Conservation (phyloP, 2,113 vertebrate species). For the Alaudala cheleensis region DNA sequence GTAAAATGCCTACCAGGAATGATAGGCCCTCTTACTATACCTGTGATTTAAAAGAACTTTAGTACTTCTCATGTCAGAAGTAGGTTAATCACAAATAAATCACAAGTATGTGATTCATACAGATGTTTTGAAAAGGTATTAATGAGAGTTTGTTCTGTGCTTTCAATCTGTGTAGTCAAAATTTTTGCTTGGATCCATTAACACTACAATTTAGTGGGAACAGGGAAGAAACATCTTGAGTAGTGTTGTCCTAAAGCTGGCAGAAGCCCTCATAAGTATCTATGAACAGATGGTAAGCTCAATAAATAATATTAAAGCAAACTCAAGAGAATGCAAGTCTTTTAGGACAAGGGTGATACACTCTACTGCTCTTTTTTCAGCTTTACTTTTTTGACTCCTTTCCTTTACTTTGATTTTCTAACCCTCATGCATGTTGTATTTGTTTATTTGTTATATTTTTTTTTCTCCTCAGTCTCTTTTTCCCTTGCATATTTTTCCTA, state of each 20-base stretch:
- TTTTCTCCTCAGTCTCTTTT: background rate
- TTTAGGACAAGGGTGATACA: background rate
- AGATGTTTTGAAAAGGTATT: background rate
- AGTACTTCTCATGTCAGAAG: background rate
- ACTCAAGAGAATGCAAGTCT: background rate
- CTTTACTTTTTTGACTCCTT: background rate
- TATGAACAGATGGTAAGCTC: background rate
- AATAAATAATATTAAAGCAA: background rate
- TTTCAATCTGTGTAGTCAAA: background rate
- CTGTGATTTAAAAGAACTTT: background rate
- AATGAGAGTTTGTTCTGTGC: background rate
- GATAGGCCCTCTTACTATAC: rapidly evolving
- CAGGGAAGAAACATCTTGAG: background rate
- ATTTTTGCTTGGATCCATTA: background rate
- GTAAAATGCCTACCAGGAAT: background rate
- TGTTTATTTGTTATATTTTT: background rate
- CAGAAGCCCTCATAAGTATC: background rate
- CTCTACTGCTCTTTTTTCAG: background rate
- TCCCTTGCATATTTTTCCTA: background rate
- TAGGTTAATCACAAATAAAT: background rate
- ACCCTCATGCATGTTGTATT: background rate
- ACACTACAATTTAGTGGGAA: background rate
- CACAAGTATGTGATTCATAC: background rate
- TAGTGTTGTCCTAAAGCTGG: background rate
- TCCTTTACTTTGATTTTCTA: background rate